Conservation (phyloP, 2,113 vertebrate genomes). For the Gobius niger region DNA sequence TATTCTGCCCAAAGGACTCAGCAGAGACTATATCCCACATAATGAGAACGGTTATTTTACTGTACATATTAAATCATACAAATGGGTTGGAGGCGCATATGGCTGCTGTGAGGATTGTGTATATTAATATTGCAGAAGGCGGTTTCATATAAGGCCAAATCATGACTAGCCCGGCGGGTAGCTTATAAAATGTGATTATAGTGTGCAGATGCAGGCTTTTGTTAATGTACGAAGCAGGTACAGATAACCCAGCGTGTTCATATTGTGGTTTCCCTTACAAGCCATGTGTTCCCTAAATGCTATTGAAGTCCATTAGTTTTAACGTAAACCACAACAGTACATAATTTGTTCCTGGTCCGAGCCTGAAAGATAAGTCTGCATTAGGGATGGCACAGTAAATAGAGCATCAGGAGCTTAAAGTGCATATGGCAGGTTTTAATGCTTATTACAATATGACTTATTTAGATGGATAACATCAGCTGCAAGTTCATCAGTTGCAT, state of each 20-base stretch:
- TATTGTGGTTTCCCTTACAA: neutral
- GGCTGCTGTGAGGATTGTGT: neutral
- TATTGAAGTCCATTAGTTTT: neutral
- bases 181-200: slow-evolving; percentile 3
- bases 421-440: too few species aligned
- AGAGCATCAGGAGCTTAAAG: too few species aligned
- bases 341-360: too few species aligned
- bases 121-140: slow-evolving; percentile 1
- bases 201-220: neutral
- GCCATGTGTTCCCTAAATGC: neutral
- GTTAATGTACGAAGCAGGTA: neutral
- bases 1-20: slow-evolving; percentile 4
- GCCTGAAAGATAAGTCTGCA: too few species aligned
- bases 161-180: neutral
- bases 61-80: neutral
- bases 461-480: too few species aligned
- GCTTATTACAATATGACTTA: too few species aligned
- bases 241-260: neutral
- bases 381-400: too few species aligned
- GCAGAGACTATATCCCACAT: neutral
- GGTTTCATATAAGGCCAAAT: slow-evolving; percentile 6
- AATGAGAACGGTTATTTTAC: slow-evolving; percentile 5
- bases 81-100: neutral
- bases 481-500: too few species aligned
- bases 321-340: too few species aligned